Conservation (phyloP, 2,797 vertebrate species). For the Allobates femoralis region DNA sequence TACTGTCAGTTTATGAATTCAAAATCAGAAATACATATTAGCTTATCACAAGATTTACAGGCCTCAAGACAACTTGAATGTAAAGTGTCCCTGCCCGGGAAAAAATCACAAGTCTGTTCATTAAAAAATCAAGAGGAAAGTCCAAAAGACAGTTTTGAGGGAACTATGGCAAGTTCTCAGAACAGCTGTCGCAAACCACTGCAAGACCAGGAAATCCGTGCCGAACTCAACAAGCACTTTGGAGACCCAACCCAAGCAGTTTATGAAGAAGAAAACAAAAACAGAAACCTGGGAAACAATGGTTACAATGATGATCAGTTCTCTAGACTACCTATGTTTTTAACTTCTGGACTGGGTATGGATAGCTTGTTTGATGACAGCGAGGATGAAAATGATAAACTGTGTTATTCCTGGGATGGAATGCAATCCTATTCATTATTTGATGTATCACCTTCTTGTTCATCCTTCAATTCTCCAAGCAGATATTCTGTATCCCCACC, state of each 20-base stretch:
- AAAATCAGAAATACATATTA: conserved; percentile 83
- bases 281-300: conserved; percentile 78
- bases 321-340: conserved; percentile 85
- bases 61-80: conserved; percentile 87
- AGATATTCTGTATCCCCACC: conserved; percentile 92
- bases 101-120: conserved; percentile 81
- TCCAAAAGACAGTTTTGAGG: conserved; percentile 78
- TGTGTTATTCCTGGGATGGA: conserved; percentile 93
- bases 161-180: conserved; percentile 73
- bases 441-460: conserved; percentile 91
- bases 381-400: conserved; percentile 90
- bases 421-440: conserved; percentile 92
- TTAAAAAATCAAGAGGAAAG: conserved; percentile 77
- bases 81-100: conserved; percentile 86
- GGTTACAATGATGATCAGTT: conserved; percentile 82
- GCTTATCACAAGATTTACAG: conserved; percentile 80
- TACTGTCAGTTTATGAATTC: conserved; percentile 93
- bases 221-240: conserved; percentile 99
- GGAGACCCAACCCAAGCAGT: conserved; percentile 90
- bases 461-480: conserved; percentile 93
- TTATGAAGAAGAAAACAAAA: conserved; percentile 82
- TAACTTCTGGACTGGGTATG: conserved; percentile 89
- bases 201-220: conserved; percentile 95
- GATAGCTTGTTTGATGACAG: conserved; percentile 86
- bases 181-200: conserved; percentile 88